Evolutionary conservation across 2,113 vertebrate genomes (phyloP).

Genomic region (Anoplopoma fimbria): DNA sequence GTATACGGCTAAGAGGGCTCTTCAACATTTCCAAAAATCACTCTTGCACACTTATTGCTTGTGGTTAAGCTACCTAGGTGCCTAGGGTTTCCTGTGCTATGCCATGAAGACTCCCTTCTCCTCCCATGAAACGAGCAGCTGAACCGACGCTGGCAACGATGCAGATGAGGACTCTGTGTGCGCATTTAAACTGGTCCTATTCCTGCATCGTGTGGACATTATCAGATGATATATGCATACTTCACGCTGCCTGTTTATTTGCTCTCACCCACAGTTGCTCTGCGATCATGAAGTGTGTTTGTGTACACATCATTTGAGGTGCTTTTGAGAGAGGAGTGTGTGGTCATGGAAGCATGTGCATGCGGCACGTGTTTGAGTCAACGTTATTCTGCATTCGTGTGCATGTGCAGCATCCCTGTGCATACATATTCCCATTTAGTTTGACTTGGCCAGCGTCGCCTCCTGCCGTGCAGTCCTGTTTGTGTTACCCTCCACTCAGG

Average conservation of each 20-base stretch:
- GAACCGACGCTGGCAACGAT: background rate
- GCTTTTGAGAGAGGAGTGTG: background rate
- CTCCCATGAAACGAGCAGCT: constrained; percentile 21
- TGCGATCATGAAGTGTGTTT: constrained; percentile 26
- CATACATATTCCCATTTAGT: constrained; percentile 20
- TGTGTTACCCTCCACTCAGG: constrained; percentile 48
- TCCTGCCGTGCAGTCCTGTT: constrained; percentile 57
- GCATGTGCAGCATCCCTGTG: constrained; percentile 1
- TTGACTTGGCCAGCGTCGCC: constrained; percentile 29
- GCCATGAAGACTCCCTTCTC: constrained; percentile 30
- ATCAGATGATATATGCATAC: constrained; percentile 1
- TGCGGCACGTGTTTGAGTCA: background rate
- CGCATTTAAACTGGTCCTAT: constrained; percentile 1
- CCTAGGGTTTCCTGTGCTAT: background rate
- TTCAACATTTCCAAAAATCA: background rate
- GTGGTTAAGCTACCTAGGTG: background rate
- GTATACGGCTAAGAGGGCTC: background rate
- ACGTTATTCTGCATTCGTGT: constrained; percentile 1
- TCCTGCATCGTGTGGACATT: constrained; percentile 8
- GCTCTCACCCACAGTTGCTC: constrained; percentile 11
- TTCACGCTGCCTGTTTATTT: constrained; percentile 34
- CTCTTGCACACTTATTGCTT: background rate
- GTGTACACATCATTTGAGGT: constrained; percentile 4
- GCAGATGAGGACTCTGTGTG: background rate
- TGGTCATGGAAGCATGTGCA: background rate